These are phyloP conservation scores for Neria commutata DNA, from an alignment of 2,888 invertebrate species.

Conservation along the genomic window DNA sequence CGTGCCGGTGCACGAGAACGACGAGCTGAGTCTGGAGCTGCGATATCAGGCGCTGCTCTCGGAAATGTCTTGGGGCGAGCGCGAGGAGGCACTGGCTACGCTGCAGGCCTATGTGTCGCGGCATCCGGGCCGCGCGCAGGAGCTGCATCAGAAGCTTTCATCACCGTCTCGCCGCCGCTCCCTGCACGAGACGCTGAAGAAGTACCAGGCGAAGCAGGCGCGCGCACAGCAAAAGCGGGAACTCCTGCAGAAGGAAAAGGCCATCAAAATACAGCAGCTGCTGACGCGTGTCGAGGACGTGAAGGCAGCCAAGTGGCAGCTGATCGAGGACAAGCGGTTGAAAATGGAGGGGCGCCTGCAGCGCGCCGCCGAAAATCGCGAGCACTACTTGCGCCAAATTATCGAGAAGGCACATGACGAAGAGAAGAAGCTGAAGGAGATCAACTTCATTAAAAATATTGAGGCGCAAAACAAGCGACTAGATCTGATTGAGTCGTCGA, in stretches of 20 bases:
- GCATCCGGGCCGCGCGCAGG: conserved; percentile 90
- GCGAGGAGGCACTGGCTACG: conserved; percentile 80
- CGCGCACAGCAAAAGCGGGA: conserved; percentile 87
- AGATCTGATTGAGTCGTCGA: conserved; percentile 85
- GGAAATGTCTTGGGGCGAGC: conserved; percentile 84
- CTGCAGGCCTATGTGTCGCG: conserved; percentile 80
- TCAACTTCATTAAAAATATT: conserved; percentile 95
- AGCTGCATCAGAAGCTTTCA: conserved; percentile 91
- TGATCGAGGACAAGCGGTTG: conserved; percentile 80
- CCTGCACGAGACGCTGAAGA: conserved; percentile 78
- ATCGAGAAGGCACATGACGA: conserved; percentile 97
- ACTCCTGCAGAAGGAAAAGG: conserved; percentile 81
- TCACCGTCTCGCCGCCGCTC: conserved; percentile 87
- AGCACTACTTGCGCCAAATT: conserved; percentile 78
- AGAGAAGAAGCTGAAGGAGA: conserved; percentile 94
- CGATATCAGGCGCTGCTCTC: conserved; percentile 74
- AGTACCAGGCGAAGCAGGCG: conserved; percentile 89
- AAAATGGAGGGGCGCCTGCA: conserved; percentile 78
- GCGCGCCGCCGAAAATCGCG: conserved; percentile 90
- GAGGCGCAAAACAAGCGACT: conserved; percentile 93
- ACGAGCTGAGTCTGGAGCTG: conserved; percentile 67
- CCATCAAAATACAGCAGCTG: conserved; percentile 83
- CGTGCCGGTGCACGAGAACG: conserved; percentile 51
- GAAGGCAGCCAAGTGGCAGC: conserved; percentile 81
- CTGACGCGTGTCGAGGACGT: conserved; percentile 85